Evolutionary conservation across 2,797 vertebrate species (phyloP).

Genomic region (Crenichthys baileyi): DNA sequence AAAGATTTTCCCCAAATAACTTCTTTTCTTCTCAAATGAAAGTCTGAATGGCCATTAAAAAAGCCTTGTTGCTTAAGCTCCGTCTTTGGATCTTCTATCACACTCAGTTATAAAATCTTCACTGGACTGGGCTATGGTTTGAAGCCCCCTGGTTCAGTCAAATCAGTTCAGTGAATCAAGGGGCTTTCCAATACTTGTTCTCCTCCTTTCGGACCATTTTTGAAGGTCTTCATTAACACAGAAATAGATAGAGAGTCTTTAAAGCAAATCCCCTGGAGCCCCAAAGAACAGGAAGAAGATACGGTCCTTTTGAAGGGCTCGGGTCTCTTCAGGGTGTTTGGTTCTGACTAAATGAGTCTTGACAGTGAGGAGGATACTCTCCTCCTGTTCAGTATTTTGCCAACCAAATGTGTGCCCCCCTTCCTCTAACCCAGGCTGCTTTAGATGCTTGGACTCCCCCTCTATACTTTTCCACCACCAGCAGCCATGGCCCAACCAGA

Average conservation of each 20-base stretch:
- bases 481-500: constrained; percentile 75
- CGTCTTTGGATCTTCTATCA: constrained; percentile 56
- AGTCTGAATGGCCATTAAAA: constrained; percentile 31
- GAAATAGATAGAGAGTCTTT: constrained; percentile 69
- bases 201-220: constrained; percentile 61
- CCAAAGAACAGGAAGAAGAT: constrained; percentile 71
- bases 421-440: constrained; percentile 42
- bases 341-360: constrained; percentile 84
- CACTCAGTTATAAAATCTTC: constrained; percentile 67
- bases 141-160: constrained; percentile 45
- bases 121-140: constrained; percentile 58
- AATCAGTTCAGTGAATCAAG: background rate
- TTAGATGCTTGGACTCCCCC: constrained; percentile 62
- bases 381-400: constrained; percentile 75
- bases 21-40: constrained; percentile 44
- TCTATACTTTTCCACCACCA: constrained; percentile 40
- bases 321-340: constrained; percentile 77
- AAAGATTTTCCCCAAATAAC: constrained; percentile 59
- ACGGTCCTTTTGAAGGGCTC: constrained; percentile 75
- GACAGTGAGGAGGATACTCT: constrained; percentile 82
- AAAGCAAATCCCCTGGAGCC: constrained; percentile 64
- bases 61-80: constrained; percentile 61
- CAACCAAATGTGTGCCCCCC: constrained; percentile 39
- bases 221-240: constrained; percentile 76
- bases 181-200: constrained; percentile 57